phyloP scores from a whole-genome alignment of 30 jellyfish, hydroid and myxozoan species.

The Turritopsis rubra region DNA sequence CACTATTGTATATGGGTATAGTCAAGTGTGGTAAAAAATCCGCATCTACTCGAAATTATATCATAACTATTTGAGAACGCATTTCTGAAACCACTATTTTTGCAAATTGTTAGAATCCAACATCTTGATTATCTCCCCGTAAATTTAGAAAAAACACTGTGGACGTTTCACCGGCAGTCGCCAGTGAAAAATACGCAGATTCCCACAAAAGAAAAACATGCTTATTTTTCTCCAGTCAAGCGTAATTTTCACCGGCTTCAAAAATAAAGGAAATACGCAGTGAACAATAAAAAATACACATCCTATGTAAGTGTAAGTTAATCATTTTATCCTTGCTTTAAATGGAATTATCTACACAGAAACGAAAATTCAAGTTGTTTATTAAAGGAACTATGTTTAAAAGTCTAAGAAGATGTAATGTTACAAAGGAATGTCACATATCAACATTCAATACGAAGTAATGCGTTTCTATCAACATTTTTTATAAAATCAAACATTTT shows the following conservation, averaged over 20 bases:
- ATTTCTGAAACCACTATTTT: neutral
- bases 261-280: neutral
- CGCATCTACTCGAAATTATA: neutral
- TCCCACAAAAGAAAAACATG: neutral
- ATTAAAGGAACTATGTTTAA: too few species aligned
- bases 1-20: too few species aligned
- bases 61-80: too few species aligned
- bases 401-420: too few species aligned
- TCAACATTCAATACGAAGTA: too few species aligned
- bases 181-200: neutral
- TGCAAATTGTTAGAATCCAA: neutral
- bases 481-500: too few species aligned
- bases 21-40: conserved; percentile 1
- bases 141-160: neutral
- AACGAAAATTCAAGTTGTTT: too few species aligned
- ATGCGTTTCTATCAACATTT: too few species aligned
- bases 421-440: too few species aligned
- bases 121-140: neutral
- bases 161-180: neutral
- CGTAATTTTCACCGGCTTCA: neutral
- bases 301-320: neutral
- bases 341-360: neutral
- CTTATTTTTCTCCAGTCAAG: neutral
- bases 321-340: neutral
- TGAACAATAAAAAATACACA: neutral